Percentiles rank a stretch among this genome's conserved stretches.
Conservation (phyloP, 2,797 vertebrate genomes). For the Rallus crepitans region DNA sequence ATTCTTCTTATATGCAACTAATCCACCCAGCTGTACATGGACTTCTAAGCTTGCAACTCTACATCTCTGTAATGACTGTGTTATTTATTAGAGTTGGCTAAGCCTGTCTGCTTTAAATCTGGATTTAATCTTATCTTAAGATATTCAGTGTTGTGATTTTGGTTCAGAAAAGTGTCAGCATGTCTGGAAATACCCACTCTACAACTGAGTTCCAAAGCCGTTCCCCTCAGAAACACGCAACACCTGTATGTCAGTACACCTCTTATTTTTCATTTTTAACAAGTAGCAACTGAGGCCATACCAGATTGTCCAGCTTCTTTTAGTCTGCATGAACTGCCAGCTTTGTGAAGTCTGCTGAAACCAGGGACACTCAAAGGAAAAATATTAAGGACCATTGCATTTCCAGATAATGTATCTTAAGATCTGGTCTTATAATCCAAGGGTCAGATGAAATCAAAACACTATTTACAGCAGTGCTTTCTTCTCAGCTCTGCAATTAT, state of each 20-base stretch:
- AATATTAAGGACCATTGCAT: background rate
- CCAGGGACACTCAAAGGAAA: background rate
- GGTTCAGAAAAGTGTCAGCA: background rate
- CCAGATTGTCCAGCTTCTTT: background rate
- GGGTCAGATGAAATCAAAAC: conserved; percentile 14
- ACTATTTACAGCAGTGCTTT: background rate
- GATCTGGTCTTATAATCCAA: background rate
- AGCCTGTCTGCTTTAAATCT: background rate
- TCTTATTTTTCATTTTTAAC: background rate
- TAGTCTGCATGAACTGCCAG: background rate
- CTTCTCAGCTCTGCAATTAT: conserved; percentile 5
- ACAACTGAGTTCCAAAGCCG: background rate
- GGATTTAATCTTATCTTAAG: conserved; percentile 3
- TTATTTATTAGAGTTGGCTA: background rate
- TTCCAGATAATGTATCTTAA: background rate
- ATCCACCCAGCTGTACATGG: background rate
- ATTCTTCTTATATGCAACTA: background rate
- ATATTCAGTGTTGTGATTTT: background rate
- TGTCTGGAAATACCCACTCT: background rate
- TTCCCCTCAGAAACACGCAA: background rate
- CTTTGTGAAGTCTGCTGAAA: background rate
- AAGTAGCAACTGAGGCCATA: background rate
- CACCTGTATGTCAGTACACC: background rate
- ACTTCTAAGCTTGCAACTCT: background rate
- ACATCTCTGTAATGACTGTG: background rate